phyloP scores from a whole-genome alignment of 1,140 invertebrate species.

The Elysia chlorotica region DNA sequence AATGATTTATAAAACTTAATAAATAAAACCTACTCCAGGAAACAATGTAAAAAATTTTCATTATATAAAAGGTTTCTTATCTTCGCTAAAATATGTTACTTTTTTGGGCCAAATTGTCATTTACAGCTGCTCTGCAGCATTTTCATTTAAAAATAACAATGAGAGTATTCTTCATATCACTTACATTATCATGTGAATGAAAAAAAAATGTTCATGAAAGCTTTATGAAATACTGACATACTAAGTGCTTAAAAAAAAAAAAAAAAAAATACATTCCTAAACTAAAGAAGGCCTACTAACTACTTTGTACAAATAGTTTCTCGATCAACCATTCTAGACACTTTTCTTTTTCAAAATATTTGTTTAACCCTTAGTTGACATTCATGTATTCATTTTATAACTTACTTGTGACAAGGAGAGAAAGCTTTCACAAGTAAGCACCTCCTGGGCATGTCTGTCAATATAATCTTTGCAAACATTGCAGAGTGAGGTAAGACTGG shows the following conservation, averaged over 20 bases:
- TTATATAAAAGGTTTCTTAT: not conserved
- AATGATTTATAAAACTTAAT: not conserved
- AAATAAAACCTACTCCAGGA: not conserved
- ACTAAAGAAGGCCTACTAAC: not conserved
- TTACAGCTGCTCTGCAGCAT: too few relatives aligned
- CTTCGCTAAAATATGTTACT: not conserved
- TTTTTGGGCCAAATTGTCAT: not conserved
- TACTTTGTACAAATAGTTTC: too few relatives aligned
- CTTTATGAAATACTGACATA: not conserved
- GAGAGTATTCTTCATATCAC: not conserved
- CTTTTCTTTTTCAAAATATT: too few relatives aligned
- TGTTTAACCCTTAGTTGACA: too few relatives aligned
- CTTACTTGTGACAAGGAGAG: slow-evolving; percentile 79
- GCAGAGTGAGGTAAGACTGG: slow-evolving; percentile 70
- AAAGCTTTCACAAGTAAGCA: slow-evolving; percentile 85
- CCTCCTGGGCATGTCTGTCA: slow-evolving; percentile 83
- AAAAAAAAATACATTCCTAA: not conserved
- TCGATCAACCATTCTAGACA: too few relatives aligned
- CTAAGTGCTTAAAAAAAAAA: not conserved
- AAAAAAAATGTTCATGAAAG: not conserved
- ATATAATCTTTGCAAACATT: slow-evolving; percentile 76
- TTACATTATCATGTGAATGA: not conserved
- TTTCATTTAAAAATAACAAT: too few relatives aligned
- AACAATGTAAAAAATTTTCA: not conserved
- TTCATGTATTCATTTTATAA: too few relatives aligned